Percentiles rank a stretch among this genome's conserved stretches.
Evolutionary conservation across 2,113 vertebrate genomes (phyloP).

Genomic region (Syrrhaptes paradoxus): DNA sequence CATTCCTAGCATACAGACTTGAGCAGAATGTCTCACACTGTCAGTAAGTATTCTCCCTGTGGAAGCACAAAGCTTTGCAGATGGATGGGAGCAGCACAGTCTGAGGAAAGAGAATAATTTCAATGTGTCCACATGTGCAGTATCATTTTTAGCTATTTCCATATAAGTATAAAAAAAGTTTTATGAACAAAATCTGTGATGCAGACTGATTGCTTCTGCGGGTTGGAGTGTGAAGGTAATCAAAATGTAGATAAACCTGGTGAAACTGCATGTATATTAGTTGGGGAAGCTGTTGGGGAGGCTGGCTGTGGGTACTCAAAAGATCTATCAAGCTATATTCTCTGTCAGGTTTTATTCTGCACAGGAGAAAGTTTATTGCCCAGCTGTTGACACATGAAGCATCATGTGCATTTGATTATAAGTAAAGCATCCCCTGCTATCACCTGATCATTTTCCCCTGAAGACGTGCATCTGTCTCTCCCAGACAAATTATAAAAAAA

Average conservation of each 20-base stretch:
- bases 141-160: background rate
- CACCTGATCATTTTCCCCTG: background rate
- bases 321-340: background rate
- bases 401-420: background rate
- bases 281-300: background rate
- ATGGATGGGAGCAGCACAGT: background rate
- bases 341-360: background rate
- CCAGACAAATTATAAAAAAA: background rate
- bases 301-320: background rate
- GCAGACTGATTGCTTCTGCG: background rate
- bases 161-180: background rate
- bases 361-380: background rate
- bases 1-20: background rate
- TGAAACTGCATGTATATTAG: background rate
- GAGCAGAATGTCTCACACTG: background rate
- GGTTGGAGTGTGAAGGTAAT: background rate
- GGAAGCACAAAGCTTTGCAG: background rate
- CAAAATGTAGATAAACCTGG: background rate
- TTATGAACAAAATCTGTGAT: background rate
- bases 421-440: background rate
- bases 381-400: background rate
- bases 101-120: background rate
- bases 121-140: background rate
- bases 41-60: background rate
- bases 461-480: background rate